A percentile compares a stretch with the other conserved stretches of the same genome.
Evolutionary conservation across 2,888 invertebrate genomes (phyloP).

Genomic region (Tetragonisca angustula): DNA sequence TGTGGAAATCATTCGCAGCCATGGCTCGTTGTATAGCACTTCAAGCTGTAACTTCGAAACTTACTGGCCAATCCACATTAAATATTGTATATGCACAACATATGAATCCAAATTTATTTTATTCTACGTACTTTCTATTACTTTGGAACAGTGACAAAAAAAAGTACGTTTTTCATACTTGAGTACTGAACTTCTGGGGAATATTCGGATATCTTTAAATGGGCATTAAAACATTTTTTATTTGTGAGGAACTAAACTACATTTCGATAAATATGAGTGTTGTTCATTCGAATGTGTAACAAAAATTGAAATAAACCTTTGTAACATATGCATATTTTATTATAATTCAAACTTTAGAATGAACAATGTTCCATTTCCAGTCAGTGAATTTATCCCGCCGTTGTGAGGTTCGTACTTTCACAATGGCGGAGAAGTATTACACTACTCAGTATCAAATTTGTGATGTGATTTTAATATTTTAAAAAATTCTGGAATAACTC

Average conservation of each 20-base stretch:
- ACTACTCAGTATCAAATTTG: constrained; percentile 16
- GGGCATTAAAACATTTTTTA: not conserved
- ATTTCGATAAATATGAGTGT: not conserved
- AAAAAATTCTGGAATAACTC: constrained; percentile 3
- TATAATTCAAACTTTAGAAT: not conserved
- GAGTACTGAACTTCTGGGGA: not conserved
- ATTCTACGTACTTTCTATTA: not conserved
- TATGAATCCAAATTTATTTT: not conserved
- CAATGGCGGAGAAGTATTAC: constrained; percentile 42
- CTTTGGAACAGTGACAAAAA: not conserved
- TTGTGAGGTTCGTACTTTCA: constrained; percentile 28
- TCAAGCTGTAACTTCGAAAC: not conserved
- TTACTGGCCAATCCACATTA: not conserved
- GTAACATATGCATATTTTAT: not conserved
- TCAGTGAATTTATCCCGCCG: constrained; percentile 3
- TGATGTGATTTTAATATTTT: constrained; percentile 15
- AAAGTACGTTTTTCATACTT: not conserved
- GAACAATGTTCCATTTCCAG: not conserved
- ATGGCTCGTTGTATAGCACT: no score
- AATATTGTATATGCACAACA: not conserved
- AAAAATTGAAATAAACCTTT: not conserved
- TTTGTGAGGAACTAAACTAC: not conserved
- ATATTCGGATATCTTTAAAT: not conserved
- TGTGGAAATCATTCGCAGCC: no score
- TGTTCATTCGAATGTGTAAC: not conserved